phyloP scores from a whole-genome alignment of 53 echinoderm and acorn worm genomes.

The Apostichopus leukothele region DNA sequence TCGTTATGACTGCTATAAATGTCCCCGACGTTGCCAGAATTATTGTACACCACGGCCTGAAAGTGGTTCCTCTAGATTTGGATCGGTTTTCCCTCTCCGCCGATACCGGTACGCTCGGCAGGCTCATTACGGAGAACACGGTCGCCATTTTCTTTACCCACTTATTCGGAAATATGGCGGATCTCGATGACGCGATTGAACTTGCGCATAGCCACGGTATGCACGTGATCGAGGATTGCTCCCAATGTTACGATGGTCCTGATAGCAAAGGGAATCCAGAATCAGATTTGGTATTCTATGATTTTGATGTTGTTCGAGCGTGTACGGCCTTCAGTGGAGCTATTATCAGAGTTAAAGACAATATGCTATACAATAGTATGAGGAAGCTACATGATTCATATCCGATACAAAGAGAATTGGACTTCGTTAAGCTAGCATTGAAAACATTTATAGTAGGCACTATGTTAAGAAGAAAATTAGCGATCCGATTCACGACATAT shows the following conservation, averaged over 20 bases:
- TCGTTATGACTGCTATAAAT: constrained; percentile 87
- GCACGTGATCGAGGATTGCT: constrained; percentile 83
- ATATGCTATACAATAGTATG: constrained; percentile 66
- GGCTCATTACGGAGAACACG: constrained; percentile 65
- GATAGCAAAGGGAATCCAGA: constrained; percentile 64
- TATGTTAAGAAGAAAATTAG: constrained; percentile 51
- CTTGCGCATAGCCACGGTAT: constrained; percentile 64
- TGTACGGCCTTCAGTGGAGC: constrained; percentile 84
- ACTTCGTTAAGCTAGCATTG: constrained; percentile 64
- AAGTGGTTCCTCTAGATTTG: constrained; percentile 77
- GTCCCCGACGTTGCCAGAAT: constrained; percentile 68
- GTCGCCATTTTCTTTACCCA: constrained; percentile 83
- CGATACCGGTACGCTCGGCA: constrained; percentile 61
- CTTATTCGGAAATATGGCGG: constrained; percentile 74
- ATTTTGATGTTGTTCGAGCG: constrained; percentile 77
- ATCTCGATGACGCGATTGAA: constrained; percentile 63
- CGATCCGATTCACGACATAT: constrained; percentile 46
- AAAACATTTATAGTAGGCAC: constrained; percentile 49
- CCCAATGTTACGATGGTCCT: constrained; percentile 73
- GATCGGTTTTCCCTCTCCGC: constrained; percentile 65
- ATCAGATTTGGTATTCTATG: constrained; percentile 79
- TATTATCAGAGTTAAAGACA: constrained; percentile 75
- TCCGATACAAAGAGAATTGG: constrained; percentile 54
- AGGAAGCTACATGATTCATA: constrained; percentile 64
- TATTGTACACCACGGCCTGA: constrained; percentile 73